phyloP scores from a whole-genome alignment of 2,888 invertebrate genomes.

The Adineta ricciae region DNA sequence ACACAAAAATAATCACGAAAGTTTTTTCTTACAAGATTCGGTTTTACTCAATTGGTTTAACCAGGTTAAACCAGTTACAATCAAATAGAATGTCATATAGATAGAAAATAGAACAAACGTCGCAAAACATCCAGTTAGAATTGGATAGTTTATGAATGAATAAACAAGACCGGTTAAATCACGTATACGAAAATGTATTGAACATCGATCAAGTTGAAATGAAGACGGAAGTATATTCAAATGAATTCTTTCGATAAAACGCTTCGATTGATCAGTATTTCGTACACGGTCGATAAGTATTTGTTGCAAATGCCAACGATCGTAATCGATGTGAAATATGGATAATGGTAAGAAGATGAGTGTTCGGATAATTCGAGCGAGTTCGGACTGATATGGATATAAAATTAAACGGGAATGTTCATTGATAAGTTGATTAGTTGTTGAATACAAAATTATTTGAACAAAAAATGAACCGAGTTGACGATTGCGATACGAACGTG shows the following conservation, averaged over 20 bases:
- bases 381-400: not conserved
- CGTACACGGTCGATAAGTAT: not conserved
- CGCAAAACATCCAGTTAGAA: not conserved
- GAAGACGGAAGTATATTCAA: not conserved
- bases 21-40: not conserved
- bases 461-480: not conserved
- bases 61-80: not conserved
- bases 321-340: not conserved
- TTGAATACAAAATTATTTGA: constrained; percentile 6
- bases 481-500: not conserved
- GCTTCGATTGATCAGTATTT: not conserved
- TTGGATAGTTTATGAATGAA: constrained; percentile 7
- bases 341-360: not conserved
- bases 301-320: not conserved
- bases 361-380: not conserved
- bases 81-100: not conserved
- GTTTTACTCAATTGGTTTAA: not conserved
- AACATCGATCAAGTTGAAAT: constrained; percentile 1
- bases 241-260: not conserved
- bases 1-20: not conserved
- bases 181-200: not conserved
- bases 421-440: not conserved
- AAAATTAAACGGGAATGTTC: constrained; percentile 10
- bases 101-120: not conserved
- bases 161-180: constrained; percentile 9